These are phyloP conservation scores for Dromiciops gliroides DNA, from an alignment of 2,113 vertebrate species.

Conservation along the genomic window DNA sequence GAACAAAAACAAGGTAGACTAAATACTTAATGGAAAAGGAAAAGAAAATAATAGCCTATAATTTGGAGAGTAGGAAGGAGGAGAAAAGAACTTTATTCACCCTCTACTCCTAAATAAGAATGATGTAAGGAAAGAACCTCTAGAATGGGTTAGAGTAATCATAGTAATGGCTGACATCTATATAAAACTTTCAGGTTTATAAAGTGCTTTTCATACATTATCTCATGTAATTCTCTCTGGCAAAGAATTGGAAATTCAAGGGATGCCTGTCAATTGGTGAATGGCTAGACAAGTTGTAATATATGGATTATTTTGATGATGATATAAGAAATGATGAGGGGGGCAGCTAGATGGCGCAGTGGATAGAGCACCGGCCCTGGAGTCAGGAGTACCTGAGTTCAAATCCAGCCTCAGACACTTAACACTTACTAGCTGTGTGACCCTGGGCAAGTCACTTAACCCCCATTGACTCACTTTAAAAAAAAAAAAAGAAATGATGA, in stretches of 20 bases:
- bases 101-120: not conserved
- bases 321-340: not conserved
- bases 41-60: conserved; percentile 59
- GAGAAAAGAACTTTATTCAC: conserved; percentile 22
- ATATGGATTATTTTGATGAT: not conserved
- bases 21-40: conserved; percentile 39
- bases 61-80: conserved; percentile 32
- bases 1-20: conserved; percentile 25
- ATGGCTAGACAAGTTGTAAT: not conserved
- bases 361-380: no score
- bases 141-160: not conserved
- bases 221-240: not conserved
- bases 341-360: no score
- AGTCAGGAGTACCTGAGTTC: no score
- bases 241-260: not conserved
- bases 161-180: not conserved
- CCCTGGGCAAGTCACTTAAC: no score
- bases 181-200: not conserved
- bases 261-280: not conserved
- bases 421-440: no score
- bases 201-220: not conserved
- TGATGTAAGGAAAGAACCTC: not conserved
- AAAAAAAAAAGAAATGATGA: not conserved
- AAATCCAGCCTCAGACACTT: no score
- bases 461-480: no score